phyloP scores from a whole-genome alignment of 2,888 invertebrate species.

The Harpalus rubripes region DNA sequence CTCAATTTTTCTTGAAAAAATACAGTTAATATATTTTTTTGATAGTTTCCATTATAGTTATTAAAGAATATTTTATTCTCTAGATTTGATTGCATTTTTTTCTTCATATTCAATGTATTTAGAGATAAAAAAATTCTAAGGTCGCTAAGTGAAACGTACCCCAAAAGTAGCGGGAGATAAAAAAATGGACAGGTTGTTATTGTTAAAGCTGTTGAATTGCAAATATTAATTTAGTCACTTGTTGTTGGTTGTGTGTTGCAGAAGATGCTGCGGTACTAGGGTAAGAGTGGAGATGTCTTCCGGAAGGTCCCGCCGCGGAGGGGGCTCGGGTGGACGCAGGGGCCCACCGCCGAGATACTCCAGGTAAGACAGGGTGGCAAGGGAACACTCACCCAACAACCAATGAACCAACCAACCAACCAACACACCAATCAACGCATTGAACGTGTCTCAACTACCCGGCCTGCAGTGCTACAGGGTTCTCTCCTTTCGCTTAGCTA shows the following conservation, averaged over 20 bases:
- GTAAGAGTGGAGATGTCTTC: conserved; percentile 96
- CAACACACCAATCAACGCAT: background rate
- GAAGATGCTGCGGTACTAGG: conserved; percentile 92
- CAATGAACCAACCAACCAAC: background rate
- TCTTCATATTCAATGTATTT: no score
- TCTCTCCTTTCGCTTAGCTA: background rate
- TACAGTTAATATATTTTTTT: no score
- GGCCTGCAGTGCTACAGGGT: background rate
- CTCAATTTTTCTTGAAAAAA: no score
- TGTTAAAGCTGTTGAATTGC: no score
- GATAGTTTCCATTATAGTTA: no score
- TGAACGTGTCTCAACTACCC: background rate
- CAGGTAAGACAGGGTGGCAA: conserved; percentile 71
- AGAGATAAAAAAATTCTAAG: no score
- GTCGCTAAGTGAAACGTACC: no score
- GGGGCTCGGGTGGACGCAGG: conserved; percentile 77
- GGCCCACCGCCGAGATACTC: conserved; percentile 75
- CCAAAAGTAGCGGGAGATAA: no score
- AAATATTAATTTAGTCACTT: no score
- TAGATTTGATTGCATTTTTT: no score
- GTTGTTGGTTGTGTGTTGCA: conserved; percentile 73
- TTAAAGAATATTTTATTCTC: no score
- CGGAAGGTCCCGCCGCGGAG: conserved; percentile 88
- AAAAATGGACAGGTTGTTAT: no score
- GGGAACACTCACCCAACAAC: background rate